Evolutionary conservation across 2,113 vertebrate genomes (phyloP), one percentile per base, ranked within the genome.

Genomic region (Apaloderma vittatum): DNA sequence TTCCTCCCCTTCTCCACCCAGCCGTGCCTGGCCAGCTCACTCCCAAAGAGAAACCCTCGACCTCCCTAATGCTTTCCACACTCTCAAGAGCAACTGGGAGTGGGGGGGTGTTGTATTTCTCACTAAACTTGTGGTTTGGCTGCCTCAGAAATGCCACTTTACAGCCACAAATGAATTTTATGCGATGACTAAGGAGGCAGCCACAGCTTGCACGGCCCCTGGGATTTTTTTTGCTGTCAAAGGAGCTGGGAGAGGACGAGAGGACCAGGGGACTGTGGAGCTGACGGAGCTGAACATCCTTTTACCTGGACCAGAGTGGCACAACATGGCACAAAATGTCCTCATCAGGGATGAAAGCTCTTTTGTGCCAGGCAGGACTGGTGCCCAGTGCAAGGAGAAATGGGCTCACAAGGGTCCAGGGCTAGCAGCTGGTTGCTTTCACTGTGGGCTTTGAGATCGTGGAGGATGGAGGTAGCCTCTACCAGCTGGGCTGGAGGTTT

Each of bases 21-120:
- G 12, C 32, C 0, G 0, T 22, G 46, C 43, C 45, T 0, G 7
- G 34, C 46, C 2, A 1, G 16, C 51, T 79, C 1, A 0, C 3
- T 91, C 73, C 30, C 16, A 7, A 15, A 36, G 76, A 66, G 55
- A 48, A 61, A 34, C 40, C 36, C 15, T 57, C 1, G 4, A 30
- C 49, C 65, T 52, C 86, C 18, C 61, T 8, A 45, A 37, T 0
- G 3, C 45, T 27, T 48, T 54, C 37, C 1, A 1, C 6, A 1
- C 71, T 61, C 51, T n/a, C 40, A 16, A 30, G 48, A 78, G 82
- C 72, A 20, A 32, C 16, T 7, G 21, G 59, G 74, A 58, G 15
- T 40, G 40, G 40, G 40, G 40, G 40, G 40, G 40, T 40, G 40
- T 40, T 51, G 58, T 20, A 9, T 51, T 86, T 77, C 81, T 82